Evolutionary conservation across 2,797 vertebrate species (phyloP), one percentile per base, ranked within the genome.

Genomic region (Acanthurus leucopareius): DNA sequence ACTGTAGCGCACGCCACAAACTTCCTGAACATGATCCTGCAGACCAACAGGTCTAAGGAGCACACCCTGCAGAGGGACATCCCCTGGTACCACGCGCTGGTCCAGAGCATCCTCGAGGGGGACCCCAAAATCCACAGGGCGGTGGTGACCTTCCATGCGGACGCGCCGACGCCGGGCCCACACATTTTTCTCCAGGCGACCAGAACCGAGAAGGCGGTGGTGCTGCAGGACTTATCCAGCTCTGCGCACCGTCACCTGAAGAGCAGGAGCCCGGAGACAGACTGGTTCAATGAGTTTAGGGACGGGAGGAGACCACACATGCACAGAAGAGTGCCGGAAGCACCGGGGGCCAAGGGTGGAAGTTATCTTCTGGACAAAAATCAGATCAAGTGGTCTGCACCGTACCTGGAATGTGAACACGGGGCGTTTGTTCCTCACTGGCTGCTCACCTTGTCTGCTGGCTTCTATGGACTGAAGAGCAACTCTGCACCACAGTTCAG

Each of bases 381-480:
- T 84, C 97, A 97, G 4, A 95, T 99, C 89, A 97, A 96, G 88
- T 99, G 98, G 98, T 99, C 98, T 1, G 96, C 97, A 0, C 98
- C 98, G 0, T 99, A 96, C 88, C 93, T 99, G 90, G 97, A 99
- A 91, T 99, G 98, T 49, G 96, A 98, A 71, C 94, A 96, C 40
- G 97, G 98, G 56, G 96, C 95, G 80, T 99, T 98, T 88, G 96
- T 97, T 81, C 98, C 98, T 0, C 94, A 96, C 62, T 99, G 98
- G 98, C 94, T 99, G 10, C 95, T 99, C 75, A 98, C 97, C 1
- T 91, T 99, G 73, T 98, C 98, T 0, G 95, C 98, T 0, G 97
- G 96, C 38, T 97, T 99, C 91, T 98, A 98, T 8, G 97, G 97
- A 25, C 79, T 97, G 80, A 96, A 93, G 91, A 93, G 94, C 68